Evolutionary conservation across 1,140 invertebrate species (phyloP).

Genomic region (Patella vulgata): DNA sequence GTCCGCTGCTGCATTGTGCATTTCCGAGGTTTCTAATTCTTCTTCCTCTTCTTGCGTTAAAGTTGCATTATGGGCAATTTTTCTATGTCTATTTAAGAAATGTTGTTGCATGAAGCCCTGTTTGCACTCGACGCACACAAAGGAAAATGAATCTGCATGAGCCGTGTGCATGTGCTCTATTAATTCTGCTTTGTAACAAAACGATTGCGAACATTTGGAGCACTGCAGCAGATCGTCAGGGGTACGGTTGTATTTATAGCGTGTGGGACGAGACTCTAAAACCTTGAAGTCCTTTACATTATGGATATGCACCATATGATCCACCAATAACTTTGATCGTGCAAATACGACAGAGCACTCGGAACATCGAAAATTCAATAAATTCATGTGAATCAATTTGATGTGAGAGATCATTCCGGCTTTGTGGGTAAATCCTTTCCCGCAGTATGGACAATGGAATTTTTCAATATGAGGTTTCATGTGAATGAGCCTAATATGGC

Average conservation of each 20-base stretch:
- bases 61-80: constrained; percentile 32
- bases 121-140: constrained; percentile 42
- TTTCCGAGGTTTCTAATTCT: no score
- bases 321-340: constrained; percentile 25
- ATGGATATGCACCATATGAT: constrained; percentile 45
- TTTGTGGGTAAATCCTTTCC: constrained; percentile 48
- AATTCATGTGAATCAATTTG: constrained; percentile 44
- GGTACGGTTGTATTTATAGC: constrained; percentile 40
- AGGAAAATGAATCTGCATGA: constrained; percentile 48
- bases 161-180: constrained; percentile 50
- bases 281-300: constrained; percentile 23
- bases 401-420: constrained; percentile 47
- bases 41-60: no score
- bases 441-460: constrained; percentile 56
- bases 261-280: constrained; percentile 6
- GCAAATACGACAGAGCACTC: constrained; percentile 41
- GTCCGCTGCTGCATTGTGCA: no score
- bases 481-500: constrained; percentile 43
- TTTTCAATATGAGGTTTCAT: constrained; percentile 33
- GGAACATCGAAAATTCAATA: constrained; percentile 43
- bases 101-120: constrained; percentile 47
- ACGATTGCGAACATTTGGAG: constrained; percentile 41
- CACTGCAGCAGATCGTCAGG: constrained; percentile 48
- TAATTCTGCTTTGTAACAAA: constrained; percentile 50
- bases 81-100: constrained; percentile 39